Percentiles rank a stretch among this genome's conserved stretches.
Evolutionary conservation across 2,888 invertebrate genomes (phyloP).

Genomic region (Rotaria sp.): DNA sequence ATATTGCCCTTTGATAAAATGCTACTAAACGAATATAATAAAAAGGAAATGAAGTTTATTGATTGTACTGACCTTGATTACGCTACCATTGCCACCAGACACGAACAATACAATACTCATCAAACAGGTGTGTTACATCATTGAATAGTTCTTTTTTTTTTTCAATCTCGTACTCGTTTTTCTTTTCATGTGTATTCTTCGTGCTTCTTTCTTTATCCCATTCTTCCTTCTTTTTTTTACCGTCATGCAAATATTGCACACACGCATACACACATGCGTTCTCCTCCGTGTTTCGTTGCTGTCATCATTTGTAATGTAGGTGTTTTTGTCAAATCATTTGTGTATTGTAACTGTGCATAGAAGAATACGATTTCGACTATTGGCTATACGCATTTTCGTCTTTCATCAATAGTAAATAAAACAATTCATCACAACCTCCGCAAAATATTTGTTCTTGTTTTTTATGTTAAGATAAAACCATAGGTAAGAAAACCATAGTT

Average conservation of each 20-base stretch:
- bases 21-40: background rate
- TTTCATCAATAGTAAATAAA: background rate
- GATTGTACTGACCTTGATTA: background rate
- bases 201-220: background rate
- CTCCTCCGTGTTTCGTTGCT: background rate
- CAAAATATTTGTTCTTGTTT: background rate
- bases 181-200: background rate
- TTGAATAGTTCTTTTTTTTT: background rate
- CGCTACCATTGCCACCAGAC: background rate
- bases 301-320: background rate
- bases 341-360: background rate
- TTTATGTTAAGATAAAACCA: background rate
- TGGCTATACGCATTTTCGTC: background rate
- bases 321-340: background rate
- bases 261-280: background rate
- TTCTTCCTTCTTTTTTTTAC: background rate
- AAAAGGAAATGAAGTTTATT: background rate
- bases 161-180: background rate
- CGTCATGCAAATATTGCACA: constrained; percentile 13
- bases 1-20: background rate
- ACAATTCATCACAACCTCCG: background rate
- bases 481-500: background rate
- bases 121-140: constrained; percentile 7
- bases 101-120: background rate
- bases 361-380: background rate